Evolutionary conservation across 2,113 vertebrate species (phyloP).

Genomic region (Semnornis frantzii): DNA sequence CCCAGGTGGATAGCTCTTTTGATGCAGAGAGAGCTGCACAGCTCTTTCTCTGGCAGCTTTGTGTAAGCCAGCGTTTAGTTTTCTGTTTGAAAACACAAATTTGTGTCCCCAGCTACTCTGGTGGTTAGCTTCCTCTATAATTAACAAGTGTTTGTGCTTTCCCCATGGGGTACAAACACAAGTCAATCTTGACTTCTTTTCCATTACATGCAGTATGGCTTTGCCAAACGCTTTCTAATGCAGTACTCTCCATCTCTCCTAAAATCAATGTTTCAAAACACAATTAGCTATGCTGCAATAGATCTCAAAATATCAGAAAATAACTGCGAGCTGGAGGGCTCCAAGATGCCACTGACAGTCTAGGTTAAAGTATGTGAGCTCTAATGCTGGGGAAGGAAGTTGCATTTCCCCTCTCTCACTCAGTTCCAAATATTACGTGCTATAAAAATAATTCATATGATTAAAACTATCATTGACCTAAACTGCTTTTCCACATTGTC

Average conservation of each 20-base stretch:
- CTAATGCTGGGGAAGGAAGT: not conserved
- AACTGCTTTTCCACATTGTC: not conserved
- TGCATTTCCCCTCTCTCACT: not conserved
- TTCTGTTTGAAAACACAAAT: constrained; percentile 36
- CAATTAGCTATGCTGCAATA: constrained; percentile 47
- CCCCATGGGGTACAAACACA: not conserved
- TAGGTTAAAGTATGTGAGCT: not conserved
- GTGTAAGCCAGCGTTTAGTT: not conserved
- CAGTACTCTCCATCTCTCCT: not conserved
- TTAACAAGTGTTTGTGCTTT: constrained; percentile 45
- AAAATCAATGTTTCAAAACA: constrained; percentile 63
- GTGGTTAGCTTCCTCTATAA: constrained; percentile 39
- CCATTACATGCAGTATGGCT: not conserved
- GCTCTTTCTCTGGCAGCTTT: not conserved
- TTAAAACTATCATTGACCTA: not conserved
- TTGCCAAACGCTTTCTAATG: constrained; percentile 19
- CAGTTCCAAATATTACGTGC: not conserved
- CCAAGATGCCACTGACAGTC: not conserved
- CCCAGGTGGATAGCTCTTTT: not conserved
- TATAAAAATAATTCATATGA: not conserved
- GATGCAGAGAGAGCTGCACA: not conserved
- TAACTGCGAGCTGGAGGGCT: constrained; percentile 18
- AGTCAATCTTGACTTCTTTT: constrained; percentile 39
- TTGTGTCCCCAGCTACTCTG: not conserved
- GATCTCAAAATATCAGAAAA: constrained; percentile 24